phyloP scores from a whole-genome alignment of 2,888 invertebrate species.

The Calliphora vomitoria region DNA sequence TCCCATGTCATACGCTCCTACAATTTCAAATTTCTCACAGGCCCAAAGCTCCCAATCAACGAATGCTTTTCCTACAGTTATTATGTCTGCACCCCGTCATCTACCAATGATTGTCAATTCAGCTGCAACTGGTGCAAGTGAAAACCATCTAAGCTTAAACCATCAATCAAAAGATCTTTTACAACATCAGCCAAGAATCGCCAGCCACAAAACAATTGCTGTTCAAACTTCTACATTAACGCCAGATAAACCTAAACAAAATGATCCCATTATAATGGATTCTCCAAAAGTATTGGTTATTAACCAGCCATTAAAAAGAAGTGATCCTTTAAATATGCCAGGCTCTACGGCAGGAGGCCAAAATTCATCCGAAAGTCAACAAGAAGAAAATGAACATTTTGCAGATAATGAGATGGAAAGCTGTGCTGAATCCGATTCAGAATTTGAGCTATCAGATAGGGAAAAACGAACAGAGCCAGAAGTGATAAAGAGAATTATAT shows the following conservation, averaged over 20 bases:
- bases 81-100: neutral
- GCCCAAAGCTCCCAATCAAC: neutral
- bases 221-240: slow-evolving; percentile 31
- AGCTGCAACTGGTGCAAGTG: neutral
- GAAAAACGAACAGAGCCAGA: slow-evolving; percentile 23
- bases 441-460: neutral
- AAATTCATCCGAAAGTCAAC: neutral
- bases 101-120: neutral
- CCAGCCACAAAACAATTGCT: neutral
- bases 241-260: neutral
- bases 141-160: no score
- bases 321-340: slow-evolving; percentile 43
- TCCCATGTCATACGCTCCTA: neutral
- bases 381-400: neutral
- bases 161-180: no score
- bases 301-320: slow-evolving; percentile 3
- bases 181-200: neutral
- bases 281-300: slow-evolving; percentile 45
- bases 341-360: neutral
- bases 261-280: neutral
- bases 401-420: neutral
- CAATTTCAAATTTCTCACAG: neutral
- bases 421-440: slow-evolving; percentile 31
- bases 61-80: slow-evolving; percentile 1
- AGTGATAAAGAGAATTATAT: slow-evolving; percentile 59